These are phyloP conservation scores for Sphinx pinastri DNA, from an alignment of 2,888 invertebrate species.

Conservation along the genomic window DNA sequence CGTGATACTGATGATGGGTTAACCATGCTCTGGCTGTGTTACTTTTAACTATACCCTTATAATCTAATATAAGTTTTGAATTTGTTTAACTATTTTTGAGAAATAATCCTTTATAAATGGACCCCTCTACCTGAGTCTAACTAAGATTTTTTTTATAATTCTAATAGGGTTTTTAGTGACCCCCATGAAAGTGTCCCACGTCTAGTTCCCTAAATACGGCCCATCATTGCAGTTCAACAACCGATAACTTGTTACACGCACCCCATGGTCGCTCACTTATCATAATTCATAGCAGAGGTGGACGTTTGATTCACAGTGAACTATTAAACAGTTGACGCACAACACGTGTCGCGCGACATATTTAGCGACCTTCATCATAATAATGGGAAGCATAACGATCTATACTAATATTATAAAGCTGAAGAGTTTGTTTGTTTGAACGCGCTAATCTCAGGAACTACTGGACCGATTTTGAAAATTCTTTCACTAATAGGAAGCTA, in stretches of 20 bases:
- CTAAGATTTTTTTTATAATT: too few species aligned
- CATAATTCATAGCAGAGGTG: slow-evolving; percentile 3
- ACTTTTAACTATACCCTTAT: too few species aligned
- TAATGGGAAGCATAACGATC: too few species aligned
- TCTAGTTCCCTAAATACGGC: slow-evolving; percentile 31
- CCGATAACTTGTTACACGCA: slow-evolving; percentile 47
- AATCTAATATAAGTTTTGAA: too few species aligned
- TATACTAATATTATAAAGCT: too few species aligned
- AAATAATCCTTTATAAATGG: not conserved
- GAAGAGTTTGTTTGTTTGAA: too few species aligned
- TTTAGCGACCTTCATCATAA: not conserved
- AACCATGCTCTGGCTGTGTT: not conserved
- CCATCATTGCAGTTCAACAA: slow-evolving; percentile 44
- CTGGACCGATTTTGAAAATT: too few species aligned
- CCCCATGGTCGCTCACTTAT: slow-evolving; percentile 32
- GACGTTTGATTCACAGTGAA: not conserved
- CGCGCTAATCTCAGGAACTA: too few species aligned
- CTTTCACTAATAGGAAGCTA: too few species aligned
- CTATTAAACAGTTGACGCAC: not conserved
- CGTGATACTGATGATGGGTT: not conserved
- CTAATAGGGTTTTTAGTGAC: not conserved
- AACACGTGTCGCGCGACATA: not conserved
- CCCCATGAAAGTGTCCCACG: not conserved
- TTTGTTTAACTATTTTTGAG: too few species aligned
- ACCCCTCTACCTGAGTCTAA: too few species aligned